phyloP scores from a whole-genome alignment of 1,140 invertebrate genomes.

The Cotesia vestalis region DNA sequence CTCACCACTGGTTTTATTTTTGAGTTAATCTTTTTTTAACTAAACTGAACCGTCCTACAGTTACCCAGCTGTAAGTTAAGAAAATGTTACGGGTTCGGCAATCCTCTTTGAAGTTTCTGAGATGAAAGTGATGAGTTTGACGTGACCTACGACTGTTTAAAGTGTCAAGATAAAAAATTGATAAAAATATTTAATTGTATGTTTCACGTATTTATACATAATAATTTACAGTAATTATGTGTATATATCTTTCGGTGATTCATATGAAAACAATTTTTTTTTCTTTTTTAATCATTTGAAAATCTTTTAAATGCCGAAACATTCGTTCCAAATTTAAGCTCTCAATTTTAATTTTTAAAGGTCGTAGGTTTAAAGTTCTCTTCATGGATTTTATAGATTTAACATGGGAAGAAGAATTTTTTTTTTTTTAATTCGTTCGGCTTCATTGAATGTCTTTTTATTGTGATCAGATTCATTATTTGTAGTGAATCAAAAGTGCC shows the following conservation, averaged over 20 bases:
- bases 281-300: too few species aligned
- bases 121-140: constrained; percentile 28
- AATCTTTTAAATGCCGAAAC: too few species aligned
- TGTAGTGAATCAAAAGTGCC: too few species aligned
- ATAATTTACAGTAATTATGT: neutral
- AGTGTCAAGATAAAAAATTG: constrained; percentile 23
- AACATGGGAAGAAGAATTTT: too few species aligned
- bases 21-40: constrained; percentile 1
- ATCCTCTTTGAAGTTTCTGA: constrained; percentile 14
- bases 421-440: too few species aligned
- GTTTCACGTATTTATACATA: neutral
- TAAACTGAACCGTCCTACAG: neutral
- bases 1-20: constrained; percentile 5
- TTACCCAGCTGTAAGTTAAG: neutral
- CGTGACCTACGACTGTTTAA: constrained; percentile 23
- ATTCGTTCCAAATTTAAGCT: too few species aligned
- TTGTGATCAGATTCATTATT: too few species aligned
- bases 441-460: too few species aligned
- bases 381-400: too few species aligned
- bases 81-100: neutral
- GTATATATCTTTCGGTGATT: constrained; percentile 1
- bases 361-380: too few species aligned
- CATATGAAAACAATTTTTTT: neutral
- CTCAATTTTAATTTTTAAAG: too few species aligned
- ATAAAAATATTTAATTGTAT: constrained; percentile 14